phyloP scores from a whole-genome alignment of 2,888 invertebrate genomes.

The Rhingia campestris region DNA sequence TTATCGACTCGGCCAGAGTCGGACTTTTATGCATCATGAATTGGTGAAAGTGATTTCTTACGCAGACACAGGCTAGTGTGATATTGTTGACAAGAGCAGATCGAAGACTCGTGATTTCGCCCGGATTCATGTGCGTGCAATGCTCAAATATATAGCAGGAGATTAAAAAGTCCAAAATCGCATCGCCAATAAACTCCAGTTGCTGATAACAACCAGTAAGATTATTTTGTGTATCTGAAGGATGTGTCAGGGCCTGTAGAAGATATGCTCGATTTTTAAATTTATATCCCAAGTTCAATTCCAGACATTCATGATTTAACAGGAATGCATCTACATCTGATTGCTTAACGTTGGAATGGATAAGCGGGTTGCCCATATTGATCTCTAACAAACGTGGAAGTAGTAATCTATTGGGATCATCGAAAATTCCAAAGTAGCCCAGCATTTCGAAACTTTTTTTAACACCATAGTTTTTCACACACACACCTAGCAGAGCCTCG shows the following conservation, averaged over 20 bases:
- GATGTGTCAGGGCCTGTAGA: constrained; percentile 96
- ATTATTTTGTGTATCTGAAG: constrained; percentile 92
- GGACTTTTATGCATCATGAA: constrained; percentile 85
- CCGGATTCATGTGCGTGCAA: constrained; percentile 88
- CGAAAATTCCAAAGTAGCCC: constrained; percentile 87
- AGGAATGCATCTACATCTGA: constrained; percentile 84
- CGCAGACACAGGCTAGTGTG: constrained; percentile 95
- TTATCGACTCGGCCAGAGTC: constrained; percentile 83
- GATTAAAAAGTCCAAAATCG: constrained; percentile 94
- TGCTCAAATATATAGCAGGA: constrained; percentile 94
- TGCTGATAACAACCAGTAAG: constrained; percentile 94
- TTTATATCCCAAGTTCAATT: constrained; percentile 87
- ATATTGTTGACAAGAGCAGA: constrained; percentile 98
- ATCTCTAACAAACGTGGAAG: constrained; percentile 79
- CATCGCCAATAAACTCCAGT: constrained; percentile 96
- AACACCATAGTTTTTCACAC: constrained; percentile 85
- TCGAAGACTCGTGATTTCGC: constrained; percentile 94
- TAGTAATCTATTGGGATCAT: constrained; percentile 80
- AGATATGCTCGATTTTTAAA: constrained; percentile 92
- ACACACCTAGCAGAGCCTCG: constrained; percentile 91
- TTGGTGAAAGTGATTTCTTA: constrained; percentile 93
- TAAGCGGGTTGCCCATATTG: constrained; percentile 77
- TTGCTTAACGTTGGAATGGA: constrained; percentile 80
- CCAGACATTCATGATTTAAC: constrained; percentile 84
- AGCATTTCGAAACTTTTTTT: constrained; percentile 84